phyloP scores from a whole-genome alignment of 2,797 vertebrate genomes.

The Meriones psammophilus region DNA sequence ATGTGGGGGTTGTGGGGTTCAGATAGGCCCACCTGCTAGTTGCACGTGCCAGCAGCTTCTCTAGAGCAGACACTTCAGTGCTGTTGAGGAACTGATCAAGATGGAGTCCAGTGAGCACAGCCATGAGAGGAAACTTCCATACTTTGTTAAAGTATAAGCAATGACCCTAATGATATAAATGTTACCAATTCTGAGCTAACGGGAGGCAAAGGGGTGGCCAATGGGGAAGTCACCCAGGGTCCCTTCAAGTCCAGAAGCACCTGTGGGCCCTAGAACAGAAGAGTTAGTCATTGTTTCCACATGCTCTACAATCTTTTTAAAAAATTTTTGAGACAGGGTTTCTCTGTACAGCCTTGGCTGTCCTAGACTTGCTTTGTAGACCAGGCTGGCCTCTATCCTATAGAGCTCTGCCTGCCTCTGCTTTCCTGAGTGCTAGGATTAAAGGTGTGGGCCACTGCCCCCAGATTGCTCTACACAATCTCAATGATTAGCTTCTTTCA shows the following conservation, averaged over 20 bases:
- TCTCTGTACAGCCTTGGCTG: no score
- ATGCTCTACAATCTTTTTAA: no score
- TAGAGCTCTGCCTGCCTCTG: no score
- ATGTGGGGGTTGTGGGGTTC: not conserved
- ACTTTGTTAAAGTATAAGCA: not conserved
- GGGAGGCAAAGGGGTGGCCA: accelerated
- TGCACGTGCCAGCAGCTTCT: accelerated
- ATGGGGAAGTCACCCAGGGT: not conserved
- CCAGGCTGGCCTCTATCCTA: no score
- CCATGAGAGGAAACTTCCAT: not conserved
- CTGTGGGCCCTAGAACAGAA: accelerated
- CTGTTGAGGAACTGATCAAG: not conserved
- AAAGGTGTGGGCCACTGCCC: no score
- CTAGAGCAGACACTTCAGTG: not conserved
- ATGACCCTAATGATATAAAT: not conserved
- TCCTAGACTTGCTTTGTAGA: no score
- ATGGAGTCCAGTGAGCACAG: not conserved
- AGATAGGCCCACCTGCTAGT: accelerated
- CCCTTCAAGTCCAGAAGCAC: not conserved
- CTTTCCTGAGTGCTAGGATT: no score
- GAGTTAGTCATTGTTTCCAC: not conserved
- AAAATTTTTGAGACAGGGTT: no score
- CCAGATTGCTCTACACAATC: no score
- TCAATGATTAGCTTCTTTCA: not conserved
- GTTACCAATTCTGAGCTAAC: not conserved